Base-by-base conservation (phyloP, 1,140 invertebrate species). In the Heliothis subflexa region DNA sequence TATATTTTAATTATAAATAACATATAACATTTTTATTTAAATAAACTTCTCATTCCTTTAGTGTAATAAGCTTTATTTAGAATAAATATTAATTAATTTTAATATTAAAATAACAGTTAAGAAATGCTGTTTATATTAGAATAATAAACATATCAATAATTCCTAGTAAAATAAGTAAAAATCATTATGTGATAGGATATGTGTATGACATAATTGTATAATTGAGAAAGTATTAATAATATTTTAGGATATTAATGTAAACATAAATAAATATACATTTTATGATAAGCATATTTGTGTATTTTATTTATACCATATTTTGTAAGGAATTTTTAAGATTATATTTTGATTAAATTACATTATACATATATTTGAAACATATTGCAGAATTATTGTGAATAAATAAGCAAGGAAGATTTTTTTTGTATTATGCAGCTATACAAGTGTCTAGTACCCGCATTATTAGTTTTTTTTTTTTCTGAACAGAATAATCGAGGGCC, bases 41-140 rank as follows among this genome's bases (percentile, higher is more conserved):
- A 62, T 40, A 40, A 55, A 59, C 79, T 81, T 73, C 84, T 86
- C 86, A 88, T 88, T 88, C 86, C 86, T 85, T 71, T 80, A 78
- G 57, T 62, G 52, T 81, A 83, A 79, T 68, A 78, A 68, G 59
- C 57, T 75, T 75, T 62, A 74, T 18, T 28, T 74, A 61, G 52
- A 33, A 18, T n/a, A 55, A 9, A 54, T 71, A 71, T 9, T 10
- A 16, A 52, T 49, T 49, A 66, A 54, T 11, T 33, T 21, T 62
- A 75, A 62, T 18, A 70, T 11, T 49, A 52, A 3, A 16, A 25
- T 12, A 62, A 52, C 21, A 62, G 64, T 25, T 12, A 12, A 14
- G 49, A 18, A 59, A 14, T 49, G 33, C 33, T 73, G 10, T 40
- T 59, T 62, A 25, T 61, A 28, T 75, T 64, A 64, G 18, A 75